Conservation (phyloP, 2,797 vertebrate genomes). For the Loris lydekkerianus region DNA sequence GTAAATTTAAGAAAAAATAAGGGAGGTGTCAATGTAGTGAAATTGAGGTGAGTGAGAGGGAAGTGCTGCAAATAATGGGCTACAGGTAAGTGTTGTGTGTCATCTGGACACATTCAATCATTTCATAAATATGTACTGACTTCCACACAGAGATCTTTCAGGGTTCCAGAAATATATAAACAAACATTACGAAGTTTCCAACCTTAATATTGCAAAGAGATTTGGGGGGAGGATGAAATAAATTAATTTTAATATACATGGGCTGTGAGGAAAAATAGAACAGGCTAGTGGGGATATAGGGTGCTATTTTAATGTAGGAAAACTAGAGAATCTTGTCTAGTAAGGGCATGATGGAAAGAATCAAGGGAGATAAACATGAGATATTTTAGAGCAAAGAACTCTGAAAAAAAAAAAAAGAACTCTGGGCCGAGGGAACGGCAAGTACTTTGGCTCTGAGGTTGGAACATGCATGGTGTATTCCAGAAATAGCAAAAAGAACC, state of each 20-base stretch:
- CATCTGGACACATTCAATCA: background rate
- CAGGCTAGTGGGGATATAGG: rapidly evolving
- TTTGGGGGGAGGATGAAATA: background rate
- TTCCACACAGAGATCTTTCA: background rate
- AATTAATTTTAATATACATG: background rate
- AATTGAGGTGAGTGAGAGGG: background rate
- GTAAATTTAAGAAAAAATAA: background rate
- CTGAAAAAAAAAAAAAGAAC: background rate
- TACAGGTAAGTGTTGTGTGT: background rate
- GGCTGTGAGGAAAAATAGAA: background rate
- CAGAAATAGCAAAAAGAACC: background rate
- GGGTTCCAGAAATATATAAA: background rate
- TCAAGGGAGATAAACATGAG: background rate
- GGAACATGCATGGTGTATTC: background rate
- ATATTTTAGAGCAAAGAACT: background rate
- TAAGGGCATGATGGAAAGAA: background rate
- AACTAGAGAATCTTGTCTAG: background rate
- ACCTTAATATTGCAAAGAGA: background rate
- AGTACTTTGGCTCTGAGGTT: background rate
- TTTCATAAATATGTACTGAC: background rate
- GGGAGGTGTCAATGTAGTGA: background rate
- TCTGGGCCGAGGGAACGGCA: too few species aligned
- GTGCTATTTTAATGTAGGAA: background rate
- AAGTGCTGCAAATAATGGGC: background rate
- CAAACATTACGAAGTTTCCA: background rate